Conservation (phyloP, 2,888 invertebrate species). For the Rugalucina vietnamica region DNA sequence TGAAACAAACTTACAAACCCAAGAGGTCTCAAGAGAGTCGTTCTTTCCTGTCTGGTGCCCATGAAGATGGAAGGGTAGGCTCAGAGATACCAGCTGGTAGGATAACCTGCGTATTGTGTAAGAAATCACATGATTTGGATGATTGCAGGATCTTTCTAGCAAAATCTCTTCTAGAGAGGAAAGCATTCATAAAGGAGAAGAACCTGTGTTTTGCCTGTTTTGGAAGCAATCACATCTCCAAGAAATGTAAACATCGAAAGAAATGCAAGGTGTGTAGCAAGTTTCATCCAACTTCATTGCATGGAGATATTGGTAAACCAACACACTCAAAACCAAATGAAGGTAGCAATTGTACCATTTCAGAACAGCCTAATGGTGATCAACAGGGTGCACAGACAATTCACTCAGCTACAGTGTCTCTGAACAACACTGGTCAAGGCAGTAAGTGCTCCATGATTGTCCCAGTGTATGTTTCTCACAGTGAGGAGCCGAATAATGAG, state of each 20-base stretch:
- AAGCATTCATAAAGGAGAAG: background rate
- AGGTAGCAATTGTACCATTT: background rate
- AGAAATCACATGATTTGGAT: constrained; percentile 13
- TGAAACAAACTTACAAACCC: background rate
- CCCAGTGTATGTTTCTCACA: constrained; percentile 43
- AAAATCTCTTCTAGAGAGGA: background rate
- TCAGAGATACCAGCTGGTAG: background rate
- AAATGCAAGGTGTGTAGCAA: constrained; percentile 18
- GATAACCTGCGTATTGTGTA: background rate
- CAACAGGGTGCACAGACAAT: background rate
- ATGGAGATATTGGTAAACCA: constrained; percentile 9
- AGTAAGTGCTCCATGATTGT: constrained; percentile 7
- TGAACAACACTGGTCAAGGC: background rate
- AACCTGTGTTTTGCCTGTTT: constrained; percentile 1
- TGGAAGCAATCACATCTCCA: constrained; percentile 16
- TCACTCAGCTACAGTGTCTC: background rate
- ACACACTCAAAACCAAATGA: background rate
- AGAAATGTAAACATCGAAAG: constrained; percentile 5
- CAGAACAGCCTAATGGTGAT: background rate
- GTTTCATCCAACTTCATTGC: constrained; percentile 23
- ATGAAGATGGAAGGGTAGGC: background rate
- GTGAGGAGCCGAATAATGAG: constrained; percentile 36
- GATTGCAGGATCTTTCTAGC: constrained; percentile 3
- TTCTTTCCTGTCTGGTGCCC: background rate
- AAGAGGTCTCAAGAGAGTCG: background rate